Base-by-base conservation (phyloP, 2,113 vertebrate genomes). In the Phocoena phocoena region DNA sequence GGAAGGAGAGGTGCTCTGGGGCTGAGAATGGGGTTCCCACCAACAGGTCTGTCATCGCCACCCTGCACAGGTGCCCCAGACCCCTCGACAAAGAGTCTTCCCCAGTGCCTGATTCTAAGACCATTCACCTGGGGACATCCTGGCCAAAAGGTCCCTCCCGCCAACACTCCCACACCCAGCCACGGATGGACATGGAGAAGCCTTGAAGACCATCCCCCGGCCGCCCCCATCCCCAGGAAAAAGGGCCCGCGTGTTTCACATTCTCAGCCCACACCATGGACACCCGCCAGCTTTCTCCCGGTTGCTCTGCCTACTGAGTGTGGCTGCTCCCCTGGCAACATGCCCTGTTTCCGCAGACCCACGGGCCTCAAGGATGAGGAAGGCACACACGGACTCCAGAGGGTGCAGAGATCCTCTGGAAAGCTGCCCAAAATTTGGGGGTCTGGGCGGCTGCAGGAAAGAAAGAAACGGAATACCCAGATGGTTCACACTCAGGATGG, bases 1-100 rank as follows among this genome's bases (percentile, higher is more conserved):
- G 31, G 33, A 23, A 44, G 36, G 31, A 73, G 14, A 11, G 38
- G 10, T 23, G 18, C 67, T 21, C 70, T 21, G 47, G 8, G 74
- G 73, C 50, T 28, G 18, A 31, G 33, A 7, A 13, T 11, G 58
- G 33, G 25, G 15, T 28, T 55, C 25, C 73, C 60, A 8, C 28
- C 44, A 13, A 38, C 0, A 0, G 8, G 47, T 9, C 50, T 41
- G 38, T 33, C 6, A 6, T 21, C 2, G 0, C 36, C 0, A 1
- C 70, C 68, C 12, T 23, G 26, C 31, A 41, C 6, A 4, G 41
- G 36, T 20, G 36, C 5, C 36, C 33, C 81, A 33, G 4, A n/a
- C 7, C 9, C 93, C 25, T 6, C 12, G 41, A 77, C 36, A 8
- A 76, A 13, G 53, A 55, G 53, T 20, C 8, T 44, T 38, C 41